A percentile compares a stretch with the other conserved stretches of the same genome.
phyloP scores from a whole-genome alignment of 2,113 vertebrate genomes.

The Cyprinodon brontotheroides region DNA sequence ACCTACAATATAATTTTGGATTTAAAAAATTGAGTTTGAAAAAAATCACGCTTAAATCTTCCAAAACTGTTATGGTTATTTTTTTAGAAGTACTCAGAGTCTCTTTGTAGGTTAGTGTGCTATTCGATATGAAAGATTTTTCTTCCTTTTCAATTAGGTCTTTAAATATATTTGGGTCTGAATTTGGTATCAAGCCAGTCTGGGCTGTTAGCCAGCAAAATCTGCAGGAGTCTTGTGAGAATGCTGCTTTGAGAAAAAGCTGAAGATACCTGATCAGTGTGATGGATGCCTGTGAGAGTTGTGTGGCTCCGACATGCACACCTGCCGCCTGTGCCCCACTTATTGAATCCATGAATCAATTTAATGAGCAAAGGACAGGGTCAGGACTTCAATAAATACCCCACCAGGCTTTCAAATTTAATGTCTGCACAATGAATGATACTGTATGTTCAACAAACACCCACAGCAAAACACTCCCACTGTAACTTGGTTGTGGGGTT shows the following conservation, averaged over 20 bases:
- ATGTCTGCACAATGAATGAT: constrained; percentile 61
- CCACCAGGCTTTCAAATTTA: constrained; percentile 62
- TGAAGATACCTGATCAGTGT: constrained; percentile 72
- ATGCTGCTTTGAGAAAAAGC: constrained; percentile 37
- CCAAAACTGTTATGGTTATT: too few species aligned
- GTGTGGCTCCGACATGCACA: constrained; percentile 59
- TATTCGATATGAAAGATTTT: constrained; percentile 6
- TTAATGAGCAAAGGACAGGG: constrained; percentile 74
- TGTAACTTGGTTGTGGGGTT: constrained; percentile 30
- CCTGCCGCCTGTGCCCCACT: constrained; percentile 72
- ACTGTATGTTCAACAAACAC: constrained; percentile 48
- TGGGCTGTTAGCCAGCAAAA: constrained; percentile 61
- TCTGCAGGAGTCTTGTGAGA: constrained; percentile 57
- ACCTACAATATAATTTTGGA: too few species aligned
- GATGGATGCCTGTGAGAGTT: constrained; percentile 72
- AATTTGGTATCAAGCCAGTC: constrained; percentile 25
- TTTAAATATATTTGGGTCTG: background rate
- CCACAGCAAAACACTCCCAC: constrained; percentile 33
- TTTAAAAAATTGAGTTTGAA: too few species aligned
- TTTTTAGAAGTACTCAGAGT: background rate
- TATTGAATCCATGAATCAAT: constrained; percentile 83
- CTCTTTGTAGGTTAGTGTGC: background rate
- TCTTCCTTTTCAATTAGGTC: background rate
- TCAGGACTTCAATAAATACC: constrained; percentile 80
- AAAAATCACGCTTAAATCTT: too few species aligned